Evolutionary conservation across 1,140 invertebrate species (phyloP).

Genomic region (Ooceraea biroi): DNA sequence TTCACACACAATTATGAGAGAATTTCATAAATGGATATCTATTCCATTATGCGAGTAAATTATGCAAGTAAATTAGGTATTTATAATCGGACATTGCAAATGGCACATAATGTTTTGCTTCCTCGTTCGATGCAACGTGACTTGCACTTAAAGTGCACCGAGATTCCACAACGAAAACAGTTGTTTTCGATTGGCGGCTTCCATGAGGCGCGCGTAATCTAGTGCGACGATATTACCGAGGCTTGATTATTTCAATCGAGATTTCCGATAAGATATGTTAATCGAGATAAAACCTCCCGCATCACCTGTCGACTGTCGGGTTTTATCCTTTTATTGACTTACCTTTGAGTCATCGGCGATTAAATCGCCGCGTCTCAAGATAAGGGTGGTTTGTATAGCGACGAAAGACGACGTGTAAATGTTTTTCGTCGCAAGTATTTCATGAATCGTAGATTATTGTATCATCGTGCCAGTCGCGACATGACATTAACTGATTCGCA

Average conservation of each 20-base stretch:
- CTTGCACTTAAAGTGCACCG: neutral
- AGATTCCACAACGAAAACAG: neutral
- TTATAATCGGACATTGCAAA: neutral
- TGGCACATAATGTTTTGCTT: slow-evolving; percentile 13
- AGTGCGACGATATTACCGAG: neutral
- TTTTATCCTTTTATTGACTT: slow-evolving; percentile 37
- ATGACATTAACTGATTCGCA: neutral
- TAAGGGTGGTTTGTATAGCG: neutral
- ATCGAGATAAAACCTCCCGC: slow-evolving; percentile 39
- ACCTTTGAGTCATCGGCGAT: slow-evolving; percentile 19
- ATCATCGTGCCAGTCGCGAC: neutral
- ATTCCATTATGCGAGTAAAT: neutral
- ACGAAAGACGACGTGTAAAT: slow-evolving; percentile 9
- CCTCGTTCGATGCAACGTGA: too few species aligned
- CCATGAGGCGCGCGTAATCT: neutral
- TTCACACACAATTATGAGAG: neutral
- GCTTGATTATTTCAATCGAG: slow-evolving; percentile 28
- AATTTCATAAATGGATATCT: neutral
- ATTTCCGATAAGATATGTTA: slow-evolving; percentile 58
- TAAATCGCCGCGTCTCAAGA: slow-evolving; percentile 3
- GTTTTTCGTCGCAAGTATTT: neutral
- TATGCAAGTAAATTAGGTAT: neutral
- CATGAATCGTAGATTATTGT: neutral
- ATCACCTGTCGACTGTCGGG: neutral
- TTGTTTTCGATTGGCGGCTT: neutral